phyloP scores from a whole-genome alignment of 2,113 vertebrate species.

The Casuarius casuarius region DNA sequence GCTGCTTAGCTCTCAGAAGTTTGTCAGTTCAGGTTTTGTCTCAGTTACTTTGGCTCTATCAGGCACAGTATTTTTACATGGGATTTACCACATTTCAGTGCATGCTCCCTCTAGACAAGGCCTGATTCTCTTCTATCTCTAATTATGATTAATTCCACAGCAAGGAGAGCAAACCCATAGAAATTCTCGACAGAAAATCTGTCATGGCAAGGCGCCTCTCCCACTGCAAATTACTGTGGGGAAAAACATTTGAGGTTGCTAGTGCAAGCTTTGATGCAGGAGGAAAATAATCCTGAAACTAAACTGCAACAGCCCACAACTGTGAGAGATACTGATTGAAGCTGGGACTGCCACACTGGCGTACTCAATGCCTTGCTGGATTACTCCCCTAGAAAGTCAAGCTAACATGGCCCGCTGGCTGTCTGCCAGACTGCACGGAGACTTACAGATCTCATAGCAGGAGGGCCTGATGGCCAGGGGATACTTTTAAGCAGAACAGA shows the following conservation, averaged over 20 bases:
- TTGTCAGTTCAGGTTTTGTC: not conserved
- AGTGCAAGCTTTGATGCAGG: not conserved
- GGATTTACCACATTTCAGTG: not conserved
- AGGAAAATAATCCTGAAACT: not conserved
- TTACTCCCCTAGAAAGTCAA: not conserved
- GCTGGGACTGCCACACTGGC: not conserved
- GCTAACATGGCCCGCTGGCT: not conserved
- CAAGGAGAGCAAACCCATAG: not conserved
- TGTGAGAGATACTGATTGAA: not conserved
- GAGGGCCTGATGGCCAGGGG: not conserved
- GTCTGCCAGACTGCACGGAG: not conserved
- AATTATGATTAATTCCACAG: not conserved
- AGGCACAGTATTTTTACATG: not conserved
- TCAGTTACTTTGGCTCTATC: not conserved
- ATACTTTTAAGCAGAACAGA: constrained; percentile 27
- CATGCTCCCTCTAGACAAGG: not conserved
- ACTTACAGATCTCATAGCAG: not conserved
- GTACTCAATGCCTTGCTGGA: not conserved
- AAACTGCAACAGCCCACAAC: not conserved
- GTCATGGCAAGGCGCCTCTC: not conserved
- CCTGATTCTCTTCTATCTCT: not conserved
- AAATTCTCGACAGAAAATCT: not conserved
- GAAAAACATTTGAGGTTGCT: not conserved
- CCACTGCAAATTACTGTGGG: not conserved
- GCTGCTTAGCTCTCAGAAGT: not conserved